Base-by-base conservation (phyloP, 2,888 invertebrate genomes). In the Dysmachus trigonus region DNA sequence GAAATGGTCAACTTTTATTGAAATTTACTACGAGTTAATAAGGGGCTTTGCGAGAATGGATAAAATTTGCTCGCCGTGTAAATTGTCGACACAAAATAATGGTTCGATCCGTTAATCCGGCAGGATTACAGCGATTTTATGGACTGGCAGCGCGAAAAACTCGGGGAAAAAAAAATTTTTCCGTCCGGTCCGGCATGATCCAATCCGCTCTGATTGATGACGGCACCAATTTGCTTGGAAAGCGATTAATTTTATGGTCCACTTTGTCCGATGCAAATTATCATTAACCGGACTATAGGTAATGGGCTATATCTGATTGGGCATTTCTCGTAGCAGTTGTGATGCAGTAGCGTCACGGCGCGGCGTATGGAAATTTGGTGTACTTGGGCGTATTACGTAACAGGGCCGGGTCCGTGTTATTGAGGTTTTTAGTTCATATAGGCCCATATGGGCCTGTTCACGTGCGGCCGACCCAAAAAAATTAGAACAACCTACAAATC, bases 241-340 rank as follows among this genome's bases (percentile, higher is more conserved):
- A 82, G 74, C 74, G 84, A 74, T 85, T 85, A 85, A 85, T 85
- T 85, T 85, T 85, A 85, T 85, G 84, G 84, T 85, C 74, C 73
- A 85, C 47, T 85, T 81, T 81, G 30, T 51, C 30, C 33, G 53
- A 81, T 81, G 81, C 51, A 81, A 81, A 81, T 81, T 53, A 81
- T 53, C 81, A 81, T 81, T 81, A 81, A 81, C 81, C 31, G 53
- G 81, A 53, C 81, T 31, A 81, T 13, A 53, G 53, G 53, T 81
- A 33, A 31, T 81, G 33, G 53, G 13, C 33, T 41, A 33, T 81
- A 33, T 81, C 51, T 81, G 81, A 81, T 81, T 81, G 81, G 81
- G 31, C 22, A 35, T 33, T 73, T 73, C 33, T n/a, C 15, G 73
- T 6, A 33, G 73, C 15, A 31, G 73, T 30, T 15, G n/a, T 15